Conservation (phyloP, 2,797 vertebrate species). For the Xerus rutilus region DNA sequence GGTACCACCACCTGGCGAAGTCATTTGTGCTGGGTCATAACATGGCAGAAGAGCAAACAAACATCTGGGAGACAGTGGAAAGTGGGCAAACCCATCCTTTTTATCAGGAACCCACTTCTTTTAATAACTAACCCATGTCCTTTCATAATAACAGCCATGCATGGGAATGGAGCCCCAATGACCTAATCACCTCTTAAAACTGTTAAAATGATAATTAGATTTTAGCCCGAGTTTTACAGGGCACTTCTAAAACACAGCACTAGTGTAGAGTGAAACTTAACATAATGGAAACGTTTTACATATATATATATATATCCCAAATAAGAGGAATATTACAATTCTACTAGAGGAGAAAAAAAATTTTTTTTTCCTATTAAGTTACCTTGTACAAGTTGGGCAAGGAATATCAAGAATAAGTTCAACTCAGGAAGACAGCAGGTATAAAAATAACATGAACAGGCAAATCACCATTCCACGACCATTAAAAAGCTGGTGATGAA, state of each 20-base stretch:
- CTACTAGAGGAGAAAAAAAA: neutral
- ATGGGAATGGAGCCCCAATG: neutral
- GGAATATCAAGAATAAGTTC: neutral
- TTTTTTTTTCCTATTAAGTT: neutral
- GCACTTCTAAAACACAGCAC: neutral
- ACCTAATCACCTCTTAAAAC: neutral
- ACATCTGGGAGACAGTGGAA: too few species aligned
- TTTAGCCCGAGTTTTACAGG: neutral
- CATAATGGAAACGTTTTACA: neutral
- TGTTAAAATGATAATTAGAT: neutral
- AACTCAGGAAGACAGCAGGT: neutral
- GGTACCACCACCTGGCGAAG: neutral
- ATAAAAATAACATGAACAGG: neutral
- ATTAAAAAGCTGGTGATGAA: constrained; percentile 18
- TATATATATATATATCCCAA: neutral
- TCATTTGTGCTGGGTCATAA: neutral
- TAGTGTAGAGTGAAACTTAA: neutral
- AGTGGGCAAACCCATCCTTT: neutral
- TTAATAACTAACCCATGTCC: too few species aligned
- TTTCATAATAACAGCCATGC: neutral
- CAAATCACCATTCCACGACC: neutral
- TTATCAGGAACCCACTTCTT: neutral
- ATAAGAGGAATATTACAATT: neutral
- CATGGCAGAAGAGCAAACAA: neutral
- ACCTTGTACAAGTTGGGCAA: neutral